A percentile compares a stretch with the other conserved stretches of the same genome.
These are phyloP conservation scores for Atta cephalotes DNA, from an alignment of 1,140 invertebrate species.

Conservation along the genomic window DNA sequence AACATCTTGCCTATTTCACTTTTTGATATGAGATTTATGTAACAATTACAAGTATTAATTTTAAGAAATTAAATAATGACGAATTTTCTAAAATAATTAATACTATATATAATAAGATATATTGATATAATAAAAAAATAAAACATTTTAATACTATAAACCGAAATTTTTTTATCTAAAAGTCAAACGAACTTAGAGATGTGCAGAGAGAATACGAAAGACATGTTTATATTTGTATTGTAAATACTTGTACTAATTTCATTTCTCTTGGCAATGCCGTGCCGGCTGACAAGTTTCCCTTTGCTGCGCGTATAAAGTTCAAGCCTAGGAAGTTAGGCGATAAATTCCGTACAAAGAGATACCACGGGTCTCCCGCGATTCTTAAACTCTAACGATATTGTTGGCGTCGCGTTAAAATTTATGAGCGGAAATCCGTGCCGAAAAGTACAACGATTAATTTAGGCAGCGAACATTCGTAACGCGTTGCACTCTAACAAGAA, in stretches of 20 bases:
- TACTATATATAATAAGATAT: not conserved
- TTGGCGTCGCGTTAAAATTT: constrained; percentile 59
- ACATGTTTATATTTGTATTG: constrained; percentile 22
- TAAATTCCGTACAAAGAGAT: constrained; percentile 55
- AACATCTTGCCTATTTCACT: not conserved
- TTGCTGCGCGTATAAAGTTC: constrained; percentile 54
- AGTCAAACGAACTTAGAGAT: not conserved
- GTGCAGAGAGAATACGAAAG: not conserved
- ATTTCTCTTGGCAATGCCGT: constrained; percentile 44
- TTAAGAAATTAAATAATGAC: not conserved
- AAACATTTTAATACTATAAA: not conserved
- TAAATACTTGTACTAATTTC: constrained; percentile 44
- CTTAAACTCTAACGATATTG: constrained; percentile 61
- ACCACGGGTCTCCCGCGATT: constrained; percentile 45
- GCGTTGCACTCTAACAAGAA: constrained; percentile 34
- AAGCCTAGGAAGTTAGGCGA: constrained; percentile 46
- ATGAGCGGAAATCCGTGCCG: constrained; percentile 39
- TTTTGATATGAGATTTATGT: not conserved
- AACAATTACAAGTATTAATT: not conserved
- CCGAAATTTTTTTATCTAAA: not conserved
- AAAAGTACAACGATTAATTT: constrained; percentile 52
- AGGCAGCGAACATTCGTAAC: constrained; percentile 16
- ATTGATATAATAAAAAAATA: not conserved
- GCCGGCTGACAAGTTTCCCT: constrained; percentile 41
- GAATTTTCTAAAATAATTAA: not conserved